Percentiles rank a stretch among this genome's conserved stretches.
phyloP scores from a whole-genome alignment of 2,797 vertebrate species.

The Poecilia velifera region DNA sequence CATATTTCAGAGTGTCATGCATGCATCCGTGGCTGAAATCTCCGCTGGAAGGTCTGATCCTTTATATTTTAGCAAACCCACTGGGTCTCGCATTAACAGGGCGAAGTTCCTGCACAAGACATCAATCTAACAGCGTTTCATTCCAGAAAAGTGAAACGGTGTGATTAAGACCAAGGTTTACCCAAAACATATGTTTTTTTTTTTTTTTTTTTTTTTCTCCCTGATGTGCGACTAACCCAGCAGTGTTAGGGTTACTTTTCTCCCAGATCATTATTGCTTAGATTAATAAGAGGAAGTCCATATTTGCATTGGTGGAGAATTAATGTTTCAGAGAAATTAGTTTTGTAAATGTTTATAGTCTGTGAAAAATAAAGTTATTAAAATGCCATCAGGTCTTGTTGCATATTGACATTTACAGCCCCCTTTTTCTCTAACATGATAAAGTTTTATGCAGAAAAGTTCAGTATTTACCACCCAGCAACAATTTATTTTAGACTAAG shows the following conservation, averaged over 20 bases:
- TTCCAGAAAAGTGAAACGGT: slow-evolving; percentile 41
- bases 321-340: slow-evolving; percentile 9
- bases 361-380: slow-evolving; percentile 11
- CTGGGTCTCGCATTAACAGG: slow-evolving; percentile 40
- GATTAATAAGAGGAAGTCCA: neutral
- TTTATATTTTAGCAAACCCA: slow-evolving; percentile 62
- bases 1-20: slow-evolving; percentile 37
- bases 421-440: neutral
- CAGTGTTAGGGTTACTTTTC: slow-evolving; percentile 15
- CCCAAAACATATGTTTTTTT: slow-evolving; percentile 9
- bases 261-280: neutral
- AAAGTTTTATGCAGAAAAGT: neutral
- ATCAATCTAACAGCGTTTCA: slow-evolving; percentile 23
- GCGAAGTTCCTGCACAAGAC: slow-evolving; percentile 26
- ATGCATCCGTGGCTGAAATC: slow-evolving; percentile 45
- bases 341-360: neutral
- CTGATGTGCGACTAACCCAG: slow-evolving; percentile 6
- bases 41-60: slow-evolving; percentile 55
- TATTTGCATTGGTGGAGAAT: slow-evolving; percentile 26
- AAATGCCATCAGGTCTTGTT: slow-evolving; percentile 5
- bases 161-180: slow-evolving; percentile 25
- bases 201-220: slow-evolving; percentile 20
- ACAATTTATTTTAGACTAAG: neutral
- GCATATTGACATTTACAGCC: neutral
- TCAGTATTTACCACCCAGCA: neutral